These are phyloP conservation scores for Xenus cinereus DNA, from an alignment of 2,113 vertebrate genomes.

Conservation along the genomic window DNA sequence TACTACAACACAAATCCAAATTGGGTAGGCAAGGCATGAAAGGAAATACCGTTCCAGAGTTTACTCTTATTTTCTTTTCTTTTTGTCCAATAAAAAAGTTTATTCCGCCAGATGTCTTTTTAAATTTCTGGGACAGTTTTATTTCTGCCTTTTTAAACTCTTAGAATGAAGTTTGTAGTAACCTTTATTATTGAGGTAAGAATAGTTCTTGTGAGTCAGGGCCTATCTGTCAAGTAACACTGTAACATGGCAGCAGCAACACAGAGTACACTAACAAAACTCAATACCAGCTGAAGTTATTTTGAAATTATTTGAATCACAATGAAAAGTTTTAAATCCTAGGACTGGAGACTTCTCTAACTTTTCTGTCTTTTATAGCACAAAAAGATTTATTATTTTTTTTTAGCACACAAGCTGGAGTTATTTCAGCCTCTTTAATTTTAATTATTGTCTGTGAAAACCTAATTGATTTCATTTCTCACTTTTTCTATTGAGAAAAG, in stretches of 20 bases:
- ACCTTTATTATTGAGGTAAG: not conserved
- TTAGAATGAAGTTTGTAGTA: not conserved
- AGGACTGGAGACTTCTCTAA: not conserved
- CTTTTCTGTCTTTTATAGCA: not conserved
- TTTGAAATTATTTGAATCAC: not conserved
- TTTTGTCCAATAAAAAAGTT: not conserved
- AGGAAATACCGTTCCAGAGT: not conserved
- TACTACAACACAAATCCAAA: not conserved
- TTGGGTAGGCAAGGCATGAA: not conserved
- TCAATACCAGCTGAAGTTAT: not conserved
- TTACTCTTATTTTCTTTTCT: not conserved
- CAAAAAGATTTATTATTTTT: not conserved
- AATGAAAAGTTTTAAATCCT: not conserved
- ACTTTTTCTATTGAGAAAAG: not conserved
- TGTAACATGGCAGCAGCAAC: not conserved
- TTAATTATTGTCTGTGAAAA: not conserved
- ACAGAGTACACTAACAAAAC: not conserved
- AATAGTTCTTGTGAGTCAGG: not conserved
- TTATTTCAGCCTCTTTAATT: not conserved
- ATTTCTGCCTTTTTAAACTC: not conserved
- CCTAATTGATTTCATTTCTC: not conserved
- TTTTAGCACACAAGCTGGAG: not conserved
- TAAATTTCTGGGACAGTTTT: not conserved
- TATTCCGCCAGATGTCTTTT: not conserved
- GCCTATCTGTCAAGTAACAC: not conserved